Conservation (phyloP, 2,888 invertebrate genomes). For the Eurytoma californica region DNA sequence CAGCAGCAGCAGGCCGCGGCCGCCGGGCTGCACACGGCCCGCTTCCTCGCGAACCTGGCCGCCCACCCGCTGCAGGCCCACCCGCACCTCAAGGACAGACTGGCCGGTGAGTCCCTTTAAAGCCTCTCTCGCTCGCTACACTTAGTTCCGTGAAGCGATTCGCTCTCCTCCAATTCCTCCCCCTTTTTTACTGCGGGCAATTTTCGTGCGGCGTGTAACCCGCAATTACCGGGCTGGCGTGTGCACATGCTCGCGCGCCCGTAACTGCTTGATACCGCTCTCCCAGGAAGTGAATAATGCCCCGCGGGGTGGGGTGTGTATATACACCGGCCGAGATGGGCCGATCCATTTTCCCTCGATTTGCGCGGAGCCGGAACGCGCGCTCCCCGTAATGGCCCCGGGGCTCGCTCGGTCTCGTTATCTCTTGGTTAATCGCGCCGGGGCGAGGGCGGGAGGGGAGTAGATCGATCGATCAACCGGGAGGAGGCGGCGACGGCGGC, state of each 20-base stretch:
- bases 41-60: conserved; percentile 72
- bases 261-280: not conserved
- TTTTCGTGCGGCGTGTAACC: not conserved
- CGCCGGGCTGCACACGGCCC: conserved; percentile 71
- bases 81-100: conserved; percentile 72
- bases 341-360: conserved; percentile 8
- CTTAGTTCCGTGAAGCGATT: conserved; percentile 16
- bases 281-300: conserved; percentile 13
- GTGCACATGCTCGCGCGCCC: not conserved
- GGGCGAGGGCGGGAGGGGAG: not conserved
- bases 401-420: conserved; percentile 24
- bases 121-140: not conserved
- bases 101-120: conserved; percentile 66
- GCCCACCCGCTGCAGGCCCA: conserved; percentile 72
- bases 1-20: conserved; percentile 70
- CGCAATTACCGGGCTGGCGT: conserved; percentile 11
- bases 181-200: not conserved
- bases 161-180: not conserved
- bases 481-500: not conserved
- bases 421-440: conserved; percentile 15
- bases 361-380: not conserved
- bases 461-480: conserved; percentile 28
- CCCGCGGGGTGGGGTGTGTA: not conserved
- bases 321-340: not conserved
- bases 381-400: not conserved